Evolutionary conservation across 2,113 vertebrate genomes (phyloP).

Genomic region (Eupsittula cactorum): DNA sequence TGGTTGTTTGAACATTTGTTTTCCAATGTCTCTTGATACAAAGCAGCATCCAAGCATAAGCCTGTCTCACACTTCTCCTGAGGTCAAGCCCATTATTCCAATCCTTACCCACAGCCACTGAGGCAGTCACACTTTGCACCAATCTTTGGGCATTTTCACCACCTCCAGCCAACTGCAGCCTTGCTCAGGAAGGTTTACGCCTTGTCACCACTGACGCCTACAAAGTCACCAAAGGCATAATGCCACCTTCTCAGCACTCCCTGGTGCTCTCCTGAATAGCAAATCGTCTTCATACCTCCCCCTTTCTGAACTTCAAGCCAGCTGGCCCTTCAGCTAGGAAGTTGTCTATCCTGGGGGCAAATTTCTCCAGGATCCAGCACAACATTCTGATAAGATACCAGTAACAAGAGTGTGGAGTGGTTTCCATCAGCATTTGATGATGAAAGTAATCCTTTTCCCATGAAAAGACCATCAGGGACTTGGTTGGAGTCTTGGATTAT

Average conservation of each 20-base stretch:
- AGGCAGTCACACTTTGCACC: not conserved
- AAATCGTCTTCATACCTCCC: not conserved
- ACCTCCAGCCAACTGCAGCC: not conserved
- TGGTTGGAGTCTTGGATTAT: not conserved
- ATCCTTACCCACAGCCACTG: not conserved
- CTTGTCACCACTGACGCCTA: not conserved
- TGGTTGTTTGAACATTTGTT: not conserved
- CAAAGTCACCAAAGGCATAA: not conserved
- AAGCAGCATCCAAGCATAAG: not conserved
- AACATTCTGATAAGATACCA: not conserved
- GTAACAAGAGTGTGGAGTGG: not conserved
- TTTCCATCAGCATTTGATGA: not conserved
- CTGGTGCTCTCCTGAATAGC: not conserved
- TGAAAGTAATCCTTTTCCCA: not conserved
- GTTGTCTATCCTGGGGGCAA: not conserved
- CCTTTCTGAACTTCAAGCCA: not conserved
- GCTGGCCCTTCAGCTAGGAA: not conserved
- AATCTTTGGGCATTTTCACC: not conserved
- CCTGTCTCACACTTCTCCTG: not conserved
- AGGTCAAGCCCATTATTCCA: not conserved
- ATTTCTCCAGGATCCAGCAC: not conserved
- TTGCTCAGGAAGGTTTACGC: not conserved
- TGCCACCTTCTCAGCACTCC: not conserved
- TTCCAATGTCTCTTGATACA: not conserved
- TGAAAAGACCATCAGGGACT: not conserved